Percentiles rank a stretch among this genome's conserved stretches.
Evolutionary conservation across 2,888 invertebrate genomes (phyloP).

Genomic region (Quadroppia sp.): DNA sequence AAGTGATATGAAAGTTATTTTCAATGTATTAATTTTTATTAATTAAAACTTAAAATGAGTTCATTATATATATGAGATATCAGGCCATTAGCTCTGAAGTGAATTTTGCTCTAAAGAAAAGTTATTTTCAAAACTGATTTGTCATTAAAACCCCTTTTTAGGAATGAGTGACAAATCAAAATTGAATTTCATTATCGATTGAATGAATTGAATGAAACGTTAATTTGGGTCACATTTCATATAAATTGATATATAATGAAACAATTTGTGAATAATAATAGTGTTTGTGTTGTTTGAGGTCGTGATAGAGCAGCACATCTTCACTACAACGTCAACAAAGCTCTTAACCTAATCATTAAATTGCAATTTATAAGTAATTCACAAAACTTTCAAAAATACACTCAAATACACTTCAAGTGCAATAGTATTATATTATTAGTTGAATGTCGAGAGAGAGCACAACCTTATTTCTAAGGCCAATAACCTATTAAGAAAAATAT

Average conservation of each 20-base stretch:
- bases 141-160: neutral
- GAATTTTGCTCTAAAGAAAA: too few species aligned
- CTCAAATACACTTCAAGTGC: constrained; percentile 13
- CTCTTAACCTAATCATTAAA: constrained; percentile 15
- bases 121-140: neutral
- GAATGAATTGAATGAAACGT: too few species aligned
- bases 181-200: too few species aligned
- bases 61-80: neutral
- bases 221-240: neutral
- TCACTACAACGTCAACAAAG: neutral
- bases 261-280: neutral
- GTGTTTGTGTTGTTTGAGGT: neutral
- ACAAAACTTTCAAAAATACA: constrained; percentile 18
- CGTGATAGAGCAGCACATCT: neutral
- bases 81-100: neutral
- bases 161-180: neutral
- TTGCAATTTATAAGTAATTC: neutral
- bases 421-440: neutral
- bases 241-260: neutral
- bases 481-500: constrained; percentile 14
- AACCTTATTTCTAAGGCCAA: constrained; percentile 31
- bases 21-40: too few species aligned
- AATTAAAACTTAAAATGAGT: neutral
- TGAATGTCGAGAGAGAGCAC: constrained; percentile 5
- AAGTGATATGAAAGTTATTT: neutral